A percentile compares a stretch with the other conserved stretches of the same genome.
These are phyloP conservation scores for Lycia hirtaria DNA, from an alignment of 2,888 invertebrate genomes.

Conservation along the genomic window DNA sequence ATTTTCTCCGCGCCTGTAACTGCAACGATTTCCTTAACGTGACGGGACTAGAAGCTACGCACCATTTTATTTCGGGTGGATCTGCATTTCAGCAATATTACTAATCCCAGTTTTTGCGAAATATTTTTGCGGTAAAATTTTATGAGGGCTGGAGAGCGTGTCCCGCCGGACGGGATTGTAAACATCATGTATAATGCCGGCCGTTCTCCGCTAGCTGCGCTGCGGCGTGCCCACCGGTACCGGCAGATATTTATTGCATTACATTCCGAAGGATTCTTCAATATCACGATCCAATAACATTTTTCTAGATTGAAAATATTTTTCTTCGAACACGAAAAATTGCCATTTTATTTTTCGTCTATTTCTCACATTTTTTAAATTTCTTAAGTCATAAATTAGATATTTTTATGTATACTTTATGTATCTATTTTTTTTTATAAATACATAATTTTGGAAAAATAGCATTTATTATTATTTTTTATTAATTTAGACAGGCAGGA, in stretches of 20 bases:
- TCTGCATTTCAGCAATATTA: slow-evolving; percentile 43
- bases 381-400: neutral
- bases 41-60: slow-evolving; percentile 52
- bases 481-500: too few relatives aligned
- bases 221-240: slow-evolving; percentile 44
- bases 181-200: slow-evolving; percentile 50
- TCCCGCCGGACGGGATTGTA: slow-evolving; percentile 50
- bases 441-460: too few relatives aligned
- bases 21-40: slow-evolving; percentile 70
- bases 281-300: slow-evolving; percentile 60
- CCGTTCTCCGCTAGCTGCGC: slow-evolving; percentile 43
- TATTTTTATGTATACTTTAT: too few relatives aligned
- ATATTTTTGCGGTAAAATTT: slow-evolving; percentile 34
- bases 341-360: slow-evolving; percentile 11
- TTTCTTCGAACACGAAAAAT: slow-evolving; percentile 41
- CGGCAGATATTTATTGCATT: slow-evolving; percentile 53
- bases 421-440: too few relatives aligned
- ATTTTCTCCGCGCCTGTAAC: slow-evolving; percentile 71
- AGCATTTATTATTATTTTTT: too few relatives aligned
- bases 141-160: slow-evolving; percentile 43
- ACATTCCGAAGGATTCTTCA: slow-evolving; percentile 57
- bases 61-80: slow-evolving; percentile 46
- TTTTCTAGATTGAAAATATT: slow-evolving; percentile 56
- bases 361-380: neutral
- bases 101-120: slow-evolving; percentile 34